Conservation (phyloP, 2,888 invertebrate genomes). For the Chrysodeixis includens region DNA sequence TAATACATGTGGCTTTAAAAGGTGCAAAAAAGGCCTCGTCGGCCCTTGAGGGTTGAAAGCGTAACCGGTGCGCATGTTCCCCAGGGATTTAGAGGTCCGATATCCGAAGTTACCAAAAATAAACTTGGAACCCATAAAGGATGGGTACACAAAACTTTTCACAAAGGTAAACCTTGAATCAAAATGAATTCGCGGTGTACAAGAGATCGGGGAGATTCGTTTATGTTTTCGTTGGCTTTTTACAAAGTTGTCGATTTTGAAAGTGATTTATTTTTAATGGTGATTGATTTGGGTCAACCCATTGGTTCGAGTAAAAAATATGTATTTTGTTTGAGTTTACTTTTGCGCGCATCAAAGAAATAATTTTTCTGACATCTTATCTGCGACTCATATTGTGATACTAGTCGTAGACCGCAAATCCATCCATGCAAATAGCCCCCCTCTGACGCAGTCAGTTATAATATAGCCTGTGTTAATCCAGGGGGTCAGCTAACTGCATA, state of each 20-base stretch:
- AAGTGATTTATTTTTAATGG: conserved; percentile 4
- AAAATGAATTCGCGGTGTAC: conserved; percentile 18
- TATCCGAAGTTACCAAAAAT: conserved; percentile 53
- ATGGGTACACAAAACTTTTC: conserved; percentile 45
- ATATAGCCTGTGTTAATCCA: too few species aligned
- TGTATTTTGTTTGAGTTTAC: too few species aligned
- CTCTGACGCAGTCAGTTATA: too few species aligned
- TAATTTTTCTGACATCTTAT: too few species aligned
- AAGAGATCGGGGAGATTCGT: background rate
- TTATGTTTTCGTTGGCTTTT: conserved; percentile 1
- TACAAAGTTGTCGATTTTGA: background rate
- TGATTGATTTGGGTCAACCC: background rate
- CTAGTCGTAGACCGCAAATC: too few species aligned
- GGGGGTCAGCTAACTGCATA: too few species aligned
- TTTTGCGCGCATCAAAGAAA: too few species aligned
- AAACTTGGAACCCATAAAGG: conserved; percentile 51
- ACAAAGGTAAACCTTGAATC: conserved; percentile 39
- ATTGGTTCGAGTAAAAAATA: background rate
- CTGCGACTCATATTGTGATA: too few species aligned
- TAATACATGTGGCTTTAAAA: conserved; percentile 36
- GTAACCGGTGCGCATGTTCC: conserved; percentile 45
- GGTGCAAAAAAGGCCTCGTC: conserved; percentile 31
- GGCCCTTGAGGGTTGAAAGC: conserved; percentile 31
- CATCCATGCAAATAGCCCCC: too few species aligned
- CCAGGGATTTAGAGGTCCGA: conserved; percentile 42